Percentiles rank a stretch among this genome's conserved stretches.
phyloP scores from a whole-genome alignment of 2,797 vertebrate species.

The Sternarchorhynchus goeldii region DNA sequence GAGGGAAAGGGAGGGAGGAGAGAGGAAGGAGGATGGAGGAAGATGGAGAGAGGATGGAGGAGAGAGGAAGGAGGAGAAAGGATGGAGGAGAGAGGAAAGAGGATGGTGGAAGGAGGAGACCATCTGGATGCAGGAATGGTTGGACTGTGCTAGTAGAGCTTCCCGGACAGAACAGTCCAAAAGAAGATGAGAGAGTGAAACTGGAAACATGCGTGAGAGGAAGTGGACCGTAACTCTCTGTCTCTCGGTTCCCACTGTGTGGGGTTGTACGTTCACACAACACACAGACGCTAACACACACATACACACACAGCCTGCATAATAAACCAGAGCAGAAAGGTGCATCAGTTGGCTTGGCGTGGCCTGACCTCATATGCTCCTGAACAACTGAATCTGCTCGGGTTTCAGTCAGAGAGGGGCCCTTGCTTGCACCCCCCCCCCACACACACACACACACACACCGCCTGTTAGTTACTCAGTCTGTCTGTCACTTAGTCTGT shows the following conservation, averaged over 20 bases:
- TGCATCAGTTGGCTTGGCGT: slow-evolving; percentile 24
- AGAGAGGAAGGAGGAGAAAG: slow-evolving; percentile 8
- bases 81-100: slow-evolving; percentile 8
- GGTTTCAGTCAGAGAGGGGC: slow-evolving; percentile 46
- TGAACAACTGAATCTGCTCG: slow-evolving; percentile 48
- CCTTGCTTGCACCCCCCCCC: slow-evolving; percentile 35
- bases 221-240: no score
- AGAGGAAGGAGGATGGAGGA: no score
- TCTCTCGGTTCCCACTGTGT: background rate
- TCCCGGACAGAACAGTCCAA: background rate
- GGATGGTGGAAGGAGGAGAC: no score
- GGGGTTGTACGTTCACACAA: no score
- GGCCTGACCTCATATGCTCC: slow-evolving; percentile 10
- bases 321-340: slow-evolving; percentile 31
- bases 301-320: background rate
- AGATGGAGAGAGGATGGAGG: background rate
- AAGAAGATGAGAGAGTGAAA: background rate
- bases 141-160: slow-evolving; percentile 12
- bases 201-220: background rate
- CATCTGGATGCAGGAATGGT: slow-evolving; percentile 36
- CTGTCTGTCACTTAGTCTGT: no score
- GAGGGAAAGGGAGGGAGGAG: background rate
- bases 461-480: no score
- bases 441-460: slow-evolving; percentile 4
- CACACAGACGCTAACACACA: no score